phyloP scores from a whole-genome alignment of 2,797 vertebrate species.

The Pteropus rufus region DNA sequence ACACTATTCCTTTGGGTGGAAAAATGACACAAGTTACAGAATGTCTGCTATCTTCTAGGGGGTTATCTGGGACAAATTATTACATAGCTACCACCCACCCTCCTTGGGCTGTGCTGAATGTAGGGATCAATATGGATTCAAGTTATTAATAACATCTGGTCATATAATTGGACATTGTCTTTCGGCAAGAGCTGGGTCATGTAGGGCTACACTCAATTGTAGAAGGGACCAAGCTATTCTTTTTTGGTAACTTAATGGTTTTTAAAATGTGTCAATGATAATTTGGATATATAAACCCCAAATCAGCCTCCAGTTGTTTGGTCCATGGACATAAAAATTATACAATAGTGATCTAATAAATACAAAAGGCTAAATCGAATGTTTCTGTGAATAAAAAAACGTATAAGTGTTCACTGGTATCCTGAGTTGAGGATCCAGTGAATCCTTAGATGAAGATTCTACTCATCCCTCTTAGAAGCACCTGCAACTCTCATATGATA shows the following conservation, averaged over 20 bases:
- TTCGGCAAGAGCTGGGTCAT: not conserved
- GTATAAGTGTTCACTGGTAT: not conserved
- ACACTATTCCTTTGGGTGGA: not conserved
- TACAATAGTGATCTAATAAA: not conserved
- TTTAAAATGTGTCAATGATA: not conserved
- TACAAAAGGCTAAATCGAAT: not conserved
- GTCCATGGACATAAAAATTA: not conserved
- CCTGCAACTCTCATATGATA: not conserved
- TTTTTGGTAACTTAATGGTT: not conserved
- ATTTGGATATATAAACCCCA: not conserved
- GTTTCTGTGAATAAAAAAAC: not conserved
- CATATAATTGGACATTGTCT: not conserved
- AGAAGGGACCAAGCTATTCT: not conserved
- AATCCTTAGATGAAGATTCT: not conserved
- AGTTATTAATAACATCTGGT: constrained; percentile 27
- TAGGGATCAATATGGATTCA: not conserved
- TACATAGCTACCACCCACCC: not conserved
- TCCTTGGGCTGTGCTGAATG: not conserved
- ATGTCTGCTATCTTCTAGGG: not conserved
- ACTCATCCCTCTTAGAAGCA: not conserved
- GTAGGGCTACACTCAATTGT: not conserved
- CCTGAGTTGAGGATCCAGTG: not conserved
- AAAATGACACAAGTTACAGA: not conserved
- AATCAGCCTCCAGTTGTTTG: not conserved
- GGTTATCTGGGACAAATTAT: not conserved